Evolutionary conservation across 2,797 vertebrate genomes (phyloP).

Genomic region (Alosa sapidissima): DNA sequence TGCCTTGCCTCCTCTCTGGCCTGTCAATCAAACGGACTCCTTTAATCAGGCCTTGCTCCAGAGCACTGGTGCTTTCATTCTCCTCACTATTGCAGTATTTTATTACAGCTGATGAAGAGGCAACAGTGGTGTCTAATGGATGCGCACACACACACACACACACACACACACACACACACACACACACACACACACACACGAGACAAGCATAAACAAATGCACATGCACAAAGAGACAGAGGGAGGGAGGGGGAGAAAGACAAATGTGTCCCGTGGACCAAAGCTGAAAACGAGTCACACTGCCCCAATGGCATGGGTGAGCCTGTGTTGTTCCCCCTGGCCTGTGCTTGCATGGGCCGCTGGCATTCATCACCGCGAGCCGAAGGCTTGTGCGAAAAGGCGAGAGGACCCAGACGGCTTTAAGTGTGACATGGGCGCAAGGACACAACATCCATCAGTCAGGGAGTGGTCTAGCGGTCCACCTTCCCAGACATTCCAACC

Average conservation of each 20-base stretch:
- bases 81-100: background rate
- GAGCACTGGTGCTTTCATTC: background rate
- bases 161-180: background rate
- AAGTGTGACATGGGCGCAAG: conserved; percentile 59
- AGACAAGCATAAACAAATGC: background rate
- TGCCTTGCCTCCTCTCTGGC: background rate
- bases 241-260: background rate
- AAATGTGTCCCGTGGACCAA: background rate
- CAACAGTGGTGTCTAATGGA: background rate
- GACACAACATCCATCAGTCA: conserved; percentile 63
- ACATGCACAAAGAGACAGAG: background rate
- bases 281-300: background rate
- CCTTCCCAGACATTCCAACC: conserved; percentile 43
- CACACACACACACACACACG: background rate
- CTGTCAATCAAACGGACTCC: conserved; percentile 3
- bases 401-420: background rate
- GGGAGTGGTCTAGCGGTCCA: conserved; percentile 46
- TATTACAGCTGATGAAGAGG: background rate
- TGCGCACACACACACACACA: background rate
- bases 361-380: background rate
- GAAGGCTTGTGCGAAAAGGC: background rate
- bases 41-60: background rate
- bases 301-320: background rate
- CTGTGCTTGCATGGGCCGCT: background rate
- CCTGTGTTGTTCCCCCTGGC: background rate